Evolutionary conservation across 2,888 invertebrate genomes (phyloP).

Genomic region (Ceramica pisi): DNA sequence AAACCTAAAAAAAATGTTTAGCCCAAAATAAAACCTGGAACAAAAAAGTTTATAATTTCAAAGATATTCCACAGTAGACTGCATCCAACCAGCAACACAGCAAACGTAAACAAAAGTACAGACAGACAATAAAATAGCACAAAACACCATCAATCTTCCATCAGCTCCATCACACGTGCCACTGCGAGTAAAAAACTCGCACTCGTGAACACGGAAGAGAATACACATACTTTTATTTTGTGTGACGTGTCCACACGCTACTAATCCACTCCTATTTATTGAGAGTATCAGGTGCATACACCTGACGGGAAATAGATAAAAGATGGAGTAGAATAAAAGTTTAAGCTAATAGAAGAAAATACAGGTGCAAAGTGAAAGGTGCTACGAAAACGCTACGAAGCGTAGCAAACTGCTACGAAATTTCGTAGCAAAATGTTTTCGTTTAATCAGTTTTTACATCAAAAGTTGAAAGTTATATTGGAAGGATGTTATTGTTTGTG

Average conservation of each 20-base stretch:
- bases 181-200: conserved; percentile 49
- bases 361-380: not conserved
- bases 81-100: not conserved
- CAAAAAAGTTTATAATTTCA: not conserved
- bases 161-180: conserved; percentile 39
- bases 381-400: conserved; percentile 29
- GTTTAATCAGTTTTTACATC: not conserved
- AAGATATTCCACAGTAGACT: not conserved
- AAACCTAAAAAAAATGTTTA: not conserved
- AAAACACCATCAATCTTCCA: conserved; percentile 58
- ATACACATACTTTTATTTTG: conserved; percentile 29
- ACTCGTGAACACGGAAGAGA: conserved; percentile 29
- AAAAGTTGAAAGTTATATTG: not conserved
- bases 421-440: conserved; percentile 19
- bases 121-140: conserved; percentile 40
- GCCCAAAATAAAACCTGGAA: not conserved
- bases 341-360: not conserved
- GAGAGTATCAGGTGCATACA: conserved; percentile 35
- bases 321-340: conserved; percentile 14
- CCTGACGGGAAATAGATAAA: conserved; percentile 17
- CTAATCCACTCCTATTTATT: conserved; percentile 19
- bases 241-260: conserved; percentile 10
- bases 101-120: conserved; percentile 15
- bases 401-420: conserved; percentile 34
- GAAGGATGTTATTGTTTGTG: not conserved